Percentiles rank a stretch among this genome's conserved stretches.
These are phyloP conservation scores for Copidosoma aretas DNA, from an alignment of 2,888 invertebrate species.

Conservation along the genomic window DNA sequence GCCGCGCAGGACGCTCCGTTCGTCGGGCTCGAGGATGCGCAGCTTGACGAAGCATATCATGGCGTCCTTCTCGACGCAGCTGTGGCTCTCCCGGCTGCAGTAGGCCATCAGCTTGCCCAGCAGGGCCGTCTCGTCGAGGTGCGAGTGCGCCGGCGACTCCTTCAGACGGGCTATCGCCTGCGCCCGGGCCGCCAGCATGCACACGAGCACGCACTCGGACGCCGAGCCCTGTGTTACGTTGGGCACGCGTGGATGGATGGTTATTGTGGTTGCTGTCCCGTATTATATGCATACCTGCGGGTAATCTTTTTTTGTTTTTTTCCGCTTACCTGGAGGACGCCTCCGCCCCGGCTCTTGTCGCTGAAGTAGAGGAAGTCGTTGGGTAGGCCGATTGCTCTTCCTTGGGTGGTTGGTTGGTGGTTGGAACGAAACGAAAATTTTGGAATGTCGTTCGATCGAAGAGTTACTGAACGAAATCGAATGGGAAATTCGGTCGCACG, in stretches of 20 bases:
- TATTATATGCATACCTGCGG: too few relatives aligned
- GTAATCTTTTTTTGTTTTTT: neutral
- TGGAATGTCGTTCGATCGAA: too few relatives aligned
- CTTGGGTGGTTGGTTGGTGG: too few relatives aligned
- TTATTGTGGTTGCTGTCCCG: too few relatives aligned
- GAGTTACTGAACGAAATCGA: too few relatives aligned
- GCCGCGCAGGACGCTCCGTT: slow-evolving; percentile 80
- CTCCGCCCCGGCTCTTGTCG: slow-evolving; percentile 88
- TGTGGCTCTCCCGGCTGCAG: slow-evolving; percentile 89
- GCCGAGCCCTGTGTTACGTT: slow-evolving; percentile 81
- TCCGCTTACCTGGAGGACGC: slow-evolving; percentile 96
- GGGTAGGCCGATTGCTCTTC: slow-evolving; percentile 91
- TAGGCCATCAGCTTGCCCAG: slow-evolving; percentile 93
- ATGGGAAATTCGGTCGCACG: too few relatives aligned
- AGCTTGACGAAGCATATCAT: slow-evolving; percentile 93
- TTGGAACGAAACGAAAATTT: too few relatives aligned
- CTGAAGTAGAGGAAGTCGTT: slow-evolving; percentile 84
- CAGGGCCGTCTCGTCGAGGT: slow-evolving; percentile 87
- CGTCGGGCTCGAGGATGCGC: slow-evolving; percentile 87
- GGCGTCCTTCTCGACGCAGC: slow-evolving; percentile 91
- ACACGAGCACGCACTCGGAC: slow-evolving; percentile 92
- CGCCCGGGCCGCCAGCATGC: slow-evolving; percentile 90
- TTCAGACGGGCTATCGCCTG: slow-evolving; percentile 86
- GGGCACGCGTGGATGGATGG: neutral
- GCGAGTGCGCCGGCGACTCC: slow-evolving; percentile 74